Evolutionary conservation across 2,797 vertebrate species (phyloP).

Genomic region (Oreochromis mossambicus): DNA sequence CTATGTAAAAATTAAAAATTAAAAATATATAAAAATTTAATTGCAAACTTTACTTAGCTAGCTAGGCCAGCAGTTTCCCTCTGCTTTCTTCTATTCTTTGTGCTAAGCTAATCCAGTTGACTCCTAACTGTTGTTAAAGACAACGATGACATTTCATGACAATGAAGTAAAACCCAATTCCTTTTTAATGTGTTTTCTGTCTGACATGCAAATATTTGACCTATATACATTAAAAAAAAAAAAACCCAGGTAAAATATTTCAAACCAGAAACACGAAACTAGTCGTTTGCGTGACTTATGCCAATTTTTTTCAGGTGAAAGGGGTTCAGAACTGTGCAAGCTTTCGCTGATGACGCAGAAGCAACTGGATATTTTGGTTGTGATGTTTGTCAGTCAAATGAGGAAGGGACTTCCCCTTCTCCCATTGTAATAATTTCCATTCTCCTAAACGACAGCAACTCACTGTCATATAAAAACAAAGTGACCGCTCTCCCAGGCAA

Average conservation of each 20-base stretch:
- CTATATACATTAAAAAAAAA: not conserved
- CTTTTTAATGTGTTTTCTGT: not conserved
- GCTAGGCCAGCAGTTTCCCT: not conserved
- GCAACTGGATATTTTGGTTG: slow-evolving; percentile 5
- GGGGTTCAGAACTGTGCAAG: not conserved
- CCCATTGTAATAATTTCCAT: not conserved
- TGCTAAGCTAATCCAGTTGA: not conserved
- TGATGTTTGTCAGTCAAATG: slow-evolving; percentile 35
- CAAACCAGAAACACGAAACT: not conserved
- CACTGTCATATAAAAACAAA: not conserved
- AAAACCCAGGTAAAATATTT: not conserved
- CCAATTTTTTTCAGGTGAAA: not conserved
- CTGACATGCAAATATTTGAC: not conserved
- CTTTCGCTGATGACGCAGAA: slow-evolving; percentile 11
- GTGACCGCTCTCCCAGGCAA: not conserved
- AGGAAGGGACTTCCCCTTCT: slow-evolving; percentile 1
- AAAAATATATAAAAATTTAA: not conserved
- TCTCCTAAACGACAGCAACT: not conserved
- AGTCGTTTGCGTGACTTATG: not conserved
- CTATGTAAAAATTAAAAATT: no score
- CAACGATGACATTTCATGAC: not conserved
- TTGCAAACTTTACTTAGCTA: not conserved
- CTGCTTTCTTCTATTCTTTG: not conserved
- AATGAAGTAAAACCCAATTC: not conserved
- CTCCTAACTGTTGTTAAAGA: not conserved